Base-by-base conservation (phyloP, 64 coral and sea anemone genomes). In the Pachyseris speciosa region DNA sequence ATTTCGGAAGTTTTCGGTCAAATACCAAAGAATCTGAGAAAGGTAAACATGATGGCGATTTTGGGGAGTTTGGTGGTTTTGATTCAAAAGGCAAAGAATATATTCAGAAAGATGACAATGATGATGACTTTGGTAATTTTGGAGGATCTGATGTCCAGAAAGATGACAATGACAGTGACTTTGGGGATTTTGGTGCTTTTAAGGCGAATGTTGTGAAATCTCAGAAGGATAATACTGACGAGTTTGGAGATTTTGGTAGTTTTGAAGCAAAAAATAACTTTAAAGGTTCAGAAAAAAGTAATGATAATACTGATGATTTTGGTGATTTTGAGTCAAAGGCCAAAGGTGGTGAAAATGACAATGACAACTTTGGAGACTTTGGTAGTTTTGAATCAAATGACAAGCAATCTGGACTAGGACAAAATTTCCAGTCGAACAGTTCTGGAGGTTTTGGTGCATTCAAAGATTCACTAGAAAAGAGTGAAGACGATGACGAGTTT, bases 311-410 rank as follows among this genome's bases (percentile, higher is more conserved):
- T 55, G 38, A 52, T 32, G 59, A 92, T 1, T 92, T 92, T 86
- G 81, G 80, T 16, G 69, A 86, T 39, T 75, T 81, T 81, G 77
- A 81, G 5, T 58, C 34, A 4, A 81, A 26, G 11, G 22, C 19
- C 16, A 63, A 40, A n/a, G n/a, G n/a, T n/a, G n/a, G n/a, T n/a
- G n/a, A n/a, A n/a, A n/a, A n/a, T n/a, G n/a, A n/a, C n/a, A n/a
- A n/a, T n/a, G n/a, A n/a, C n/a, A n/a, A 92, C 1, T 92, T 92
- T 86, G 81, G 80, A 26, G 69, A 86, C 32, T 92, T 92, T 92
- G 81, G 24, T 12, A 19, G 27, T 39, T 75, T 81, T 81, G 77
- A 81, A 13, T 58, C 34, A 4, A 81, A 26, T n/a, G 22, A 12
- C 16, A 63, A 40, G n/a, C n/a, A n/a, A n/a, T n/a, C n/a, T n/a